Percentiles rank a stretch among this genome's conserved stretches.
These are phyloP conservation scores for Pseudocheirus occidentalis DNA, from an alignment of 2,797 vertebrate genomes.

Conservation along the genomic window DNA sequence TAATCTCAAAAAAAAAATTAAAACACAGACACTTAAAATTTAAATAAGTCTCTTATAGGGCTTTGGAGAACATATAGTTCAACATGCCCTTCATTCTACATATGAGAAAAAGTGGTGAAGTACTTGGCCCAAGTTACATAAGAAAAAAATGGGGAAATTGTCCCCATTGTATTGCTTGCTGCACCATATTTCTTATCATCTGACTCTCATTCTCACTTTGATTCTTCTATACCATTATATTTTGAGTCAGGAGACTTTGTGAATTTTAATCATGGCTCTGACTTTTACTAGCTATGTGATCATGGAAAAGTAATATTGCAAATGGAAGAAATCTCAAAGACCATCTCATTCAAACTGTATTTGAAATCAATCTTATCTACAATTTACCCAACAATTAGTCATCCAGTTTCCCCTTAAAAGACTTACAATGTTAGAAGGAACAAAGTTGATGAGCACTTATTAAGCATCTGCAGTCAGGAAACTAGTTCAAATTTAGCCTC, in stretches of 20 bases:
- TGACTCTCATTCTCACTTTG: neutral
- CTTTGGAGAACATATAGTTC: neutral
- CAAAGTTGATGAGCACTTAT: neutral
- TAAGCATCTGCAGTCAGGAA: neutral
- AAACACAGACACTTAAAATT: neutral
- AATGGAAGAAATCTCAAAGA: neutral
- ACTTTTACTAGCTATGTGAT: neutral
- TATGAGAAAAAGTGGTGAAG: neutral
- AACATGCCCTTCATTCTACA: neutral
- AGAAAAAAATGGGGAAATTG: neutral
- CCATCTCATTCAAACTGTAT: neutral
- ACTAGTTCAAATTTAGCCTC: neutral
- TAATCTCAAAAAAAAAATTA: neutral
- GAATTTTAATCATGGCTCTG: neutral
- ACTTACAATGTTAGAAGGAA: neutral
- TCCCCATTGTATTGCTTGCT: neutral
- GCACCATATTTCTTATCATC: neutral
- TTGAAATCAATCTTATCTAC: neutral
- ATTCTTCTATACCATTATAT: neutral
- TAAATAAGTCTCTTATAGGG: neutral
- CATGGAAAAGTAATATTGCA: neutral
- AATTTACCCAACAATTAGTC: neutral
- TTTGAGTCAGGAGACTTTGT: neutral
- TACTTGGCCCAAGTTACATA: neutral
- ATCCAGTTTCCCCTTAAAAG: neutral